Evolutionary conservation across 2,797 vertebrate species (phyloP).

Genomic region (Hephaestus fuliginosus): DNA sequence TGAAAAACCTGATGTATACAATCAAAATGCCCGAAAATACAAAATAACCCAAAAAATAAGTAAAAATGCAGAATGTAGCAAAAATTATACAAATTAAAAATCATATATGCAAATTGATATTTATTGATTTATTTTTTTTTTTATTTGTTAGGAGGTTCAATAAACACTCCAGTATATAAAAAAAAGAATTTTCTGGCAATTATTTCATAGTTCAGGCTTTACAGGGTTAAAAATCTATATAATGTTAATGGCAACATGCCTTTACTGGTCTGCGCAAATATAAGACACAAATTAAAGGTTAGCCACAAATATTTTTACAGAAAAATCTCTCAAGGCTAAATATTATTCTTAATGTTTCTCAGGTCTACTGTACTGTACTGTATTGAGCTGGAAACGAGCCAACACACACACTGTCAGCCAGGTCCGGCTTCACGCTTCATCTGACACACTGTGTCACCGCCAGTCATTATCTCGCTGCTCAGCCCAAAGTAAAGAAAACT

Average conservation of each 20-base stretch:
- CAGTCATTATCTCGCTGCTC: slow-evolving; percentile 17
- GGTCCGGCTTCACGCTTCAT: background rate
- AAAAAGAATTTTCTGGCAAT: too few species aligned
- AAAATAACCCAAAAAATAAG: too few species aligned
- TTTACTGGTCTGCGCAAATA: background rate
- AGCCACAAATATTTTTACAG: background rate
- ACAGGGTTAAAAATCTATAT: background rate
- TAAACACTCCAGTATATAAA: too few species aligned
- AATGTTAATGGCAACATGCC: background rate
- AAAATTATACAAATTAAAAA: too few species aligned
- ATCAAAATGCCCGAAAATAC: too few species aligned
- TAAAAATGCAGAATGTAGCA: too few species aligned
- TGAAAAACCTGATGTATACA: too few species aligned
- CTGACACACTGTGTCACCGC: slow-evolving; percentile 12
- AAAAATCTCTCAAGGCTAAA: background rate
- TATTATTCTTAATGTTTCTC: background rate
- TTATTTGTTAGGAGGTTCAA: too few species aligned
- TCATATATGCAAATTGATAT: too few species aligned
- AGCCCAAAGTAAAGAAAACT: slow-evolving; percentile 19
- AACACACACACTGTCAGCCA: background rate
- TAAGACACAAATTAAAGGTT: background rate
- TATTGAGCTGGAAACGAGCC: slow-evolving; percentile 5
- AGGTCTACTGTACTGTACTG: background rate
- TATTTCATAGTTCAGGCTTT: too few species aligned
- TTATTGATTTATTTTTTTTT: too few species aligned